phyloP scores from a whole-genome alignment of 2,113 vertebrate species.

The Nasalis larvatus region DNA sequence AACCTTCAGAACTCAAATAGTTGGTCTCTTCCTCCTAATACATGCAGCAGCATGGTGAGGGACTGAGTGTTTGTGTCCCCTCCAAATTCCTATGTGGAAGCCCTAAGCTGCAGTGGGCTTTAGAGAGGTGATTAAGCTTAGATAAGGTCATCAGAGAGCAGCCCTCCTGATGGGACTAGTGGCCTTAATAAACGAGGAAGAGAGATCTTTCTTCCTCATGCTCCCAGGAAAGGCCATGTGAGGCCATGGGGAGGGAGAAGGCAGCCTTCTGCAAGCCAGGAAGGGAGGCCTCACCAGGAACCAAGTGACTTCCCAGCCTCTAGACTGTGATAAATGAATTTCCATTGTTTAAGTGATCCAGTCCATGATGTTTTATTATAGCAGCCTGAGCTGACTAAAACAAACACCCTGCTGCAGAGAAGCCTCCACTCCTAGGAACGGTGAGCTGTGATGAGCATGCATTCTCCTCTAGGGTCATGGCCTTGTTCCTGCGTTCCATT shows the following conservation, averaged over 20 bases:
- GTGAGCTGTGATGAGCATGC: not conserved
- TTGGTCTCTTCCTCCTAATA: not conserved
- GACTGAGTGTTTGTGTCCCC: not conserved
- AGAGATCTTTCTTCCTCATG: not conserved
- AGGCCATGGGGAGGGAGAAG: not conserved
- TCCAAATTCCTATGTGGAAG: not conserved
- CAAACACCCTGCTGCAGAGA: no score
- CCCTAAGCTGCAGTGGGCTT: not conserved
- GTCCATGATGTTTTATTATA: not conserved
- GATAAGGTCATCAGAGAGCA: not conserved
- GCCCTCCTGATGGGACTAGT: not conserved
- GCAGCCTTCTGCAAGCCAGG: not conserved
- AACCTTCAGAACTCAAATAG: not conserved
- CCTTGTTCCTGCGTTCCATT: not conserved
- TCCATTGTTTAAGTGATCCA: not conserved
- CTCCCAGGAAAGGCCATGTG: not conserved
- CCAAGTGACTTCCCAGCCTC: not conserved
- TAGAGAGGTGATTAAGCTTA: not conserved
- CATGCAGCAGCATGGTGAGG: not conserved
- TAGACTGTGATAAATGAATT: not conserved
- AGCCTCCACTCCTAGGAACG: not conserved
- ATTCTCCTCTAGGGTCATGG: no score
- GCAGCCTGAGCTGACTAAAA: not conserved
- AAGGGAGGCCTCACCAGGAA: not conserved
- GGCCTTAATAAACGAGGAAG: not conserved